Percentiles rank a stretch among this genome's conserved stretches.
Evolutionary conservation across 2,888 invertebrate genomes (phyloP).

Genomic region (Chrysina gloriosa): DNA sequence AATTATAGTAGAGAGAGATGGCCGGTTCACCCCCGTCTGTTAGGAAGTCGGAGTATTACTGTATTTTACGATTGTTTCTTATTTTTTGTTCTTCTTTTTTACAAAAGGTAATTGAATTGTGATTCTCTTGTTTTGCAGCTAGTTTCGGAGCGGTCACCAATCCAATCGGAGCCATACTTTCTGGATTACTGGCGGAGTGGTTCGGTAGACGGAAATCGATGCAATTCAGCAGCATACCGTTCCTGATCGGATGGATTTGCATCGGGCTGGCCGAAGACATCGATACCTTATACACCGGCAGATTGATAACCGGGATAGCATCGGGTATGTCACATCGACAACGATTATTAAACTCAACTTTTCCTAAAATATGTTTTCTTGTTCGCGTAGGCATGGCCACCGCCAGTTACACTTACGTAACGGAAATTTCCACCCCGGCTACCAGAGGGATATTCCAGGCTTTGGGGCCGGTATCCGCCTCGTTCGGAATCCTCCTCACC

Average conservation of each 20-base stretch:
- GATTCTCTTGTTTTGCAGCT: conserved; percentile 65
- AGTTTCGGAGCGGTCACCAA: conserved; percentile 79
- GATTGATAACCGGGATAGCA: conserved; percentile 78
- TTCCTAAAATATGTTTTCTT: not conserved
- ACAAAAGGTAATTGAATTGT: too few relatives aligned
- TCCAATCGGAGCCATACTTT: conserved; percentile 76
- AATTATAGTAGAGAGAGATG: too few relatives aligned
- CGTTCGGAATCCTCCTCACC: conserved; percentile 77
- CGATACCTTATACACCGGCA: conserved; percentile 73
- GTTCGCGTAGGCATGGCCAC: conserved; percentile 74
- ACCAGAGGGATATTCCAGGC: conserved; percentile 77
- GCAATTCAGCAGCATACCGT: conserved; percentile 75
- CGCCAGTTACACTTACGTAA: conserved; percentile 76
- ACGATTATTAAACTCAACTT: too few relatives aligned
- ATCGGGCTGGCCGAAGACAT: conserved; percentile 75
- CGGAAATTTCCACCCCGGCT: conserved; percentile 76
- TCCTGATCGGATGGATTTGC: conserved; percentile 76
- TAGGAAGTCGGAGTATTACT: too few relatives aligned
- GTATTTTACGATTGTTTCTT: too few relatives aligned
- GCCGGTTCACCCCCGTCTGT: too few relatives aligned
- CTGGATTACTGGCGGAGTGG: conserved; percentile 76
- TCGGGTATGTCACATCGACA: too few relatives aligned
- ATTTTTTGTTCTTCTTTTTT: too few relatives aligned
- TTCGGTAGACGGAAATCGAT: conserved; percentile 74
- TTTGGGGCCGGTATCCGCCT: conserved; percentile 77